A percentile compares a stretch with the other conserved stretches of the same genome.
Conservation (phyloP, 1,140 invertebrate genomes). For the Drosophila albomicans region DNA sequence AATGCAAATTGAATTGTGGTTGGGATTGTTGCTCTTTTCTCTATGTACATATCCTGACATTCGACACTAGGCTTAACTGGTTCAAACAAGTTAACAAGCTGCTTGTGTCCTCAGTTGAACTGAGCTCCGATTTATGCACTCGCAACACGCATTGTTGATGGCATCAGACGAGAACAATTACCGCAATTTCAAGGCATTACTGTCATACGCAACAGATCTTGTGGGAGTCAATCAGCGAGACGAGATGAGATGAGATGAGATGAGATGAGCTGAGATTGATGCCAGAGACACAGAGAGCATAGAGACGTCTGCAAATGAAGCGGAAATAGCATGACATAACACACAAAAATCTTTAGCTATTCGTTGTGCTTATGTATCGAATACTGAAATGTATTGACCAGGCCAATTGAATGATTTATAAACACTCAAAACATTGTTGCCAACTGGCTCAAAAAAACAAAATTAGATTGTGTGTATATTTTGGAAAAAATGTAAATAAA, state of each 20-base stretch:
- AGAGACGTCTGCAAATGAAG: conserved; percentile 1
- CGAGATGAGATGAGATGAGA: conserved; percentile 47
- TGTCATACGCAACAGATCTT: conserved; percentile 38
- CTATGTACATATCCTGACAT: not conserved
- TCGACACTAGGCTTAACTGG: conserved; percentile 31
- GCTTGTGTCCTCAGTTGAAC: conserved; percentile 47
- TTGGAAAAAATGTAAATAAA: conserved; percentile 49
- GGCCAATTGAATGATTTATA: conserved; percentile 2
- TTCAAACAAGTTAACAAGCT: conserved; percentile 45
- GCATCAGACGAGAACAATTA: conserved; percentile 67
- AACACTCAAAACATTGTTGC: not conserved
- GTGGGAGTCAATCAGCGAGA: conserved; percentile 71
- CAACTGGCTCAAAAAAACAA: not conserved
- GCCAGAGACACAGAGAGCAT: conserved; percentile 31
- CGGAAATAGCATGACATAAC: conserved; percentile 68
- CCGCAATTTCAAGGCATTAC: conserved; percentile 50
- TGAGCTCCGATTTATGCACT: conserved; percentile 26
- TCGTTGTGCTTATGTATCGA: not conserved
- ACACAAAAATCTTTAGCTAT: conserved; percentile 1
- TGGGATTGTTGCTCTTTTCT: not conserved
- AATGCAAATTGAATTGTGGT: not conserved
- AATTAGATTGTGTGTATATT: not conserved
- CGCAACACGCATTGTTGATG: conserved; percentile 54
- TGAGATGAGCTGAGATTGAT: conserved; percentile 53
- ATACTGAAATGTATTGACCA: conserved; percentile 7